Evolutionary conservation across 2,888 invertebrate genomes (phyloP).

Genomic region (Lamellibrachia satsuma): DNA sequence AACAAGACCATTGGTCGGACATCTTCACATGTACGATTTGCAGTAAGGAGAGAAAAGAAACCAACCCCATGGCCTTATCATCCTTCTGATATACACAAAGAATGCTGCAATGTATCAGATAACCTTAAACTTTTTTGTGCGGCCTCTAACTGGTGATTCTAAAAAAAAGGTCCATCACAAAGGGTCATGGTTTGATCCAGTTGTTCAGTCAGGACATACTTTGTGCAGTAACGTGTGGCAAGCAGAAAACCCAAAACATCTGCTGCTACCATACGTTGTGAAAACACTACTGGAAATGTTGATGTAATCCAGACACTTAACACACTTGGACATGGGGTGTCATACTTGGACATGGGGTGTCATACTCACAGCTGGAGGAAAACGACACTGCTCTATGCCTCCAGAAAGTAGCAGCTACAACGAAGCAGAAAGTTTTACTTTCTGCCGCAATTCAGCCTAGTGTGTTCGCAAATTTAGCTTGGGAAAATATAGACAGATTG

Average conservation of each 20-base stretch:
- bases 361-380: constrained; percentile 34
- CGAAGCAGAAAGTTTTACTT: constrained; percentile 27
- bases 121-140: neutral
- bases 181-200: neutral
- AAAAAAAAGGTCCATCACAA: neutral
- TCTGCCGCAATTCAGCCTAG: constrained; percentile 34
- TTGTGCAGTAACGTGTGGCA: constrained; percentile 30
- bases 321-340: constrained; percentile 20
- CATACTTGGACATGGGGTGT: constrained; percentile 23
- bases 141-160: constrained; percentile 24
- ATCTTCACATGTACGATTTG: neutral
- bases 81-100: constrained; percentile 18
- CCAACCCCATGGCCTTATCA: neutral
- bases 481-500: constrained; percentile 36
- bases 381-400: constrained; percentile 39
- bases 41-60: neutral
- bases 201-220: constrained; percentile 29
- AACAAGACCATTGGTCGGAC: neutral
- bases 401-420: constrained; percentile 34
- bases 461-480: constrained; percentile 36
- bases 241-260: constrained; percentile 30
- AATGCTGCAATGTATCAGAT: neutral
- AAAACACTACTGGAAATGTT: constrained; percentile 32
- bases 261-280: constrained; percentile 30
- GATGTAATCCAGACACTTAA: constrained; percentile 33